Evolutionary conservation across 1,140 invertebrate species (phyloP).

Genomic region (Vollenhovia emeryi): DNA sequence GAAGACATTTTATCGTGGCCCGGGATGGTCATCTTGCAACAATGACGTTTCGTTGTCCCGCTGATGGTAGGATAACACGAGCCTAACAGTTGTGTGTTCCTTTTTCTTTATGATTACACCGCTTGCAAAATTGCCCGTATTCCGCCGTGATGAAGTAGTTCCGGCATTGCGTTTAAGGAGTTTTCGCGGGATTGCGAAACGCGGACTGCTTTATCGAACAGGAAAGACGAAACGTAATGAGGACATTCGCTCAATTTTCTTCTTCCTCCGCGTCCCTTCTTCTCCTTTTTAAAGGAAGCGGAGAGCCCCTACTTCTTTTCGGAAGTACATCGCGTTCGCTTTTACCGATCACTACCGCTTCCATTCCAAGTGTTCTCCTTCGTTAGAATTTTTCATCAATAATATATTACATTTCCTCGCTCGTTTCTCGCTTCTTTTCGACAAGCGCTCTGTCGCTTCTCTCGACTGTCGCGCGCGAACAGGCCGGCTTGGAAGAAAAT

Average conservation of each 20-base stretch:
- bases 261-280: neutral
- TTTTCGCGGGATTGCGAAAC: neutral
- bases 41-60: neutral
- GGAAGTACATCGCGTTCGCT: neutral
- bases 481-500: constrained; percentile 35
- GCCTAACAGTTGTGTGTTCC: neutral
- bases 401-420: constrained; percentile 15
- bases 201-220: neutral
- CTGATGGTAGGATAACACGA: neutral
- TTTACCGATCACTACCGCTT: neutral
- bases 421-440: constrained; percentile 10
- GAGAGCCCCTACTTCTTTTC: too few species aligned
- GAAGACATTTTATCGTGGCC: neutral
- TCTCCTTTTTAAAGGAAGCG: too few species aligned
- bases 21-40: neutral
- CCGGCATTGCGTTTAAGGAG: neutral
- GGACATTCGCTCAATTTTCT: neutral
- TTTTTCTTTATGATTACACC: neutral
- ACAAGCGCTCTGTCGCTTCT: constrained; percentile 18
- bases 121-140: neutral
- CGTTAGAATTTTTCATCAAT: neutral
- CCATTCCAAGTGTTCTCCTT: neutral
- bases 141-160: constrained; percentile 9
- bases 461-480: constrained; percentile 30
- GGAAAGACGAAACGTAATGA: constrained; percentile 17